These are phyloP conservation scores for Acanthis flammea DNA, from an alignment of 2,797 vertebrate species.

Conservation along the genomic window DNA sequence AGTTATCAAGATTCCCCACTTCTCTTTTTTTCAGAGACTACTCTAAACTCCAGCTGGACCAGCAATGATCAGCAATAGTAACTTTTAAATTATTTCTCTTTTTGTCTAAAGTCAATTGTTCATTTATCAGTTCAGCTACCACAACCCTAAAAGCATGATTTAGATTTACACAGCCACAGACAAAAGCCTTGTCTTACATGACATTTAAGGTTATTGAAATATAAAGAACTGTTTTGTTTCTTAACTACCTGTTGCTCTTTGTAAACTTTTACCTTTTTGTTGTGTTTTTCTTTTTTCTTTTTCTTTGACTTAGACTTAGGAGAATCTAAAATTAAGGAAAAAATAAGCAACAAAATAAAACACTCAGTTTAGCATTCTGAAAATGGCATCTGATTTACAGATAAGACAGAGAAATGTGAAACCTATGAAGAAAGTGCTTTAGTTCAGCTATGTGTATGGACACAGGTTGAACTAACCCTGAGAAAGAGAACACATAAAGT, in stretches of 20 bases:
- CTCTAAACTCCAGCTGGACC: background rate
- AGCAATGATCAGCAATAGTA: background rate
- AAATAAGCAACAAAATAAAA: background rate
- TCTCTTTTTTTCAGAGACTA: background rate
- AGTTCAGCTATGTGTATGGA: background rate
- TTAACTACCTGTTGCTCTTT: background rate
- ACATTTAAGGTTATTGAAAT: background rate
- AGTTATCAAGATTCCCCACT: background rate
- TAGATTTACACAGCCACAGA: background rate
- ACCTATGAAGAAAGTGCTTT: background rate
- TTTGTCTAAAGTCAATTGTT: background rate
- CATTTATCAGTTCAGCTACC: background rate
- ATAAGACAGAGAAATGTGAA: background rate
- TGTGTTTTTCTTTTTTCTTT: constrained; percentile 85
- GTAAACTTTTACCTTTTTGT: constrained; percentile 80
- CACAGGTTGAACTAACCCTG: background rate
- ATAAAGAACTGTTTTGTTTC: background rate
- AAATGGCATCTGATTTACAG: background rate
- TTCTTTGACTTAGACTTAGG: constrained; percentile 87
- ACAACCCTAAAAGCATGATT: background rate
- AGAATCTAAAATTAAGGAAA: constrained; percentile 40
- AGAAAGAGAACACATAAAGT: background rate
- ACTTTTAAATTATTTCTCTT: background rate
- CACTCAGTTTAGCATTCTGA: background rate
- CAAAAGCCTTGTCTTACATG: background rate